Conservation (phyloP, 1,140 invertebrate species). For the Drosophila sulfurigaster region DNA sequence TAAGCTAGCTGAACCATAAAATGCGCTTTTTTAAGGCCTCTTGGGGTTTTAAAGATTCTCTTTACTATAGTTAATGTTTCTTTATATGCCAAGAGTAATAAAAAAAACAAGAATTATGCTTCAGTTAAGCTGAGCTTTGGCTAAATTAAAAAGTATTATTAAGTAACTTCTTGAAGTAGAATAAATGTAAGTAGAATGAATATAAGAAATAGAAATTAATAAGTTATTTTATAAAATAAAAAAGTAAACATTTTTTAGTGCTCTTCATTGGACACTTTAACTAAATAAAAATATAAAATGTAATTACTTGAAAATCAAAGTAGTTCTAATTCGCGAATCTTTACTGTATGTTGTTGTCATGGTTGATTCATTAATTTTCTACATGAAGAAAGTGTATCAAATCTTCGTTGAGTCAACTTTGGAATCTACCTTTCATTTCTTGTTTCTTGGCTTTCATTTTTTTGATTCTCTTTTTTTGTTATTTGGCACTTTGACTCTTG, state of each 20-base stretch:
- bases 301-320: no score
- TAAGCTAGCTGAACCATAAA: slow-evolving; percentile 5
- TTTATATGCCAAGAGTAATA: background rate
- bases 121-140: background rate
- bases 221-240: no score
- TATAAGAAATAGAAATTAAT: no score
- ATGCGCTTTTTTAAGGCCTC: background rate
- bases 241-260: no score
- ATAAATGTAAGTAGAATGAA: no score
- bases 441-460: slow-evolving; percentile 43
- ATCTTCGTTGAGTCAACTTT: background rate
- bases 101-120: background rate
- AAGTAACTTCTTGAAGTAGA: background rate
- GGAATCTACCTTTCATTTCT: slow-evolving; percentile 56
- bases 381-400: background rate
- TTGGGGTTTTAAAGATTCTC: background rate
- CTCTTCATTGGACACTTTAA: no score
- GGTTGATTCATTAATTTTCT: background rate
- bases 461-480: slow-evolving; percentile 16
- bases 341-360: no score
- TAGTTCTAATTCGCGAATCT: no score
- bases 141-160: background rate
- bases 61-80: background rate
- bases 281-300: no score
- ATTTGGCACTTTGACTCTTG: slow-evolving; percentile 62